phyloP scores from a whole-genome alignment of 2,888 invertebrate species.

The Mesochorus sp. region DNA sequence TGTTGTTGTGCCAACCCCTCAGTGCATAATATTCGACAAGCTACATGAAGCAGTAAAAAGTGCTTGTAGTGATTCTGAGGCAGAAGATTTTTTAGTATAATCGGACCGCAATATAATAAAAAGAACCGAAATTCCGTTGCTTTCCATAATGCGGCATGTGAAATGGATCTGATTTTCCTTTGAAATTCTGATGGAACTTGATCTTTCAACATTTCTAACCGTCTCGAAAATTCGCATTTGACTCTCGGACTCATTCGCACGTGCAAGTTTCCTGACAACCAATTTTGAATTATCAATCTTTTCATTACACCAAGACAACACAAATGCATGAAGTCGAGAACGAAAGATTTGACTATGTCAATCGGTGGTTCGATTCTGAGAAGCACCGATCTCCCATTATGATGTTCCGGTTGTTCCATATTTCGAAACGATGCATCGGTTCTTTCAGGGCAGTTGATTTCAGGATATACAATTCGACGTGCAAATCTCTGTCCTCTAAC shows the following conservation, averaged over 20 bases:
- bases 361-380: slow-evolving; percentile 25
- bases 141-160: slow-evolving; percentile 62
- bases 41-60: slow-evolving; percentile 64
- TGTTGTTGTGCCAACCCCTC: background rate
- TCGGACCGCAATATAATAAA: slow-evolving; percentile 67
- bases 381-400: slow-evolving; percentile 34
- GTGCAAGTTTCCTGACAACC: slow-evolving; percentile 2
- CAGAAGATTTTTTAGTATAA: slow-evolving; percentile 60
- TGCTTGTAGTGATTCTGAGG: slow-evolving; percentile 60
- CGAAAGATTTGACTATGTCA: slow-evolving; percentile 43
- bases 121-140: slow-evolving; percentile 67
- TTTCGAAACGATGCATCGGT: too few species aligned
- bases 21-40: slow-evolving; percentile 33
- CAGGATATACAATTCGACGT: too few species aligned
- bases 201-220: background rate
- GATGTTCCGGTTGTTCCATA: slow-evolving; percentile 45
- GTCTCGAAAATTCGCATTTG: background rate
- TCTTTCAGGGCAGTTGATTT: too few species aligned
- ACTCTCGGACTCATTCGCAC: too few species aligned
- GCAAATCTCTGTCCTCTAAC: too few species aligned
- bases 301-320: slow-evolving; percentile 56
- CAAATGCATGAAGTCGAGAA: slow-evolving; percentile 61
- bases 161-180: slow-evolving; percentile 59
- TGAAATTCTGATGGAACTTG: slow-evolving; percentile 65
- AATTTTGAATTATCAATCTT: slow-evolving; percentile 28